Base-by-base conservation (phyloP, 2,888 invertebrate genomes). In the Dastarcus helophoroides region DNA sequence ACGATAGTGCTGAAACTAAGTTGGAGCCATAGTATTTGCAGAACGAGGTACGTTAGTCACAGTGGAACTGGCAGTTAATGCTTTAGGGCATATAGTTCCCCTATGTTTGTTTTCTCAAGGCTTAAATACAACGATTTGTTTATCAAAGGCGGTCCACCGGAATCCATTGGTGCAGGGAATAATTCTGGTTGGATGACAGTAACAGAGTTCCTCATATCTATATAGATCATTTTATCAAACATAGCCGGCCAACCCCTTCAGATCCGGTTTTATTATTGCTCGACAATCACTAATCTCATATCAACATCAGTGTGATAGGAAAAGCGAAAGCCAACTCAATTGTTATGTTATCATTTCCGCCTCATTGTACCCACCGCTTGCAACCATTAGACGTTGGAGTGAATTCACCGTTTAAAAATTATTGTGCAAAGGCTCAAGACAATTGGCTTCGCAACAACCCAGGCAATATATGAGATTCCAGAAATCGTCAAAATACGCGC, bases 1-100 rank as follows among this genome's bases (percentile, higher is more conserved):
- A 34, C 36, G n/a, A 54, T 50, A 5, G 53, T 53, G 1, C 48
- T 51, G 21, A 43, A 39, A 26, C 51, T 53, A 8, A 26, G 38
- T 53, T n/a, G 50, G 50, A 4, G 27, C 33, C 7, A 9, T 47
- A 7, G 50, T 48, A 7, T 51, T 48, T 5, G 49, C 38, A 14
- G 50, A 52, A 38, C 30, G 47, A 14, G 44, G 44, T 12, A 39
- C 41, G 4, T 21, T 51, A 12, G 44, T 48, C 4, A 50, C 50
- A 4, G 19, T 50, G 4, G 38, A 36, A 8, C 16, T 41, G 8
- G 41, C 43, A 11, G 39, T 47, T 4, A 38, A 33, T 29, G 50
- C 50, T 12, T 12, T 32, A 12, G 48, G 48, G 10, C 44, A 44
- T 32, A 27, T 14, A 6, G 32, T 50, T 28, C 50, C 53, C 52